phyloP scores from a whole-genome alignment of 2,113 vertebrate genomes.

The Empidonax traillii region DNA sequence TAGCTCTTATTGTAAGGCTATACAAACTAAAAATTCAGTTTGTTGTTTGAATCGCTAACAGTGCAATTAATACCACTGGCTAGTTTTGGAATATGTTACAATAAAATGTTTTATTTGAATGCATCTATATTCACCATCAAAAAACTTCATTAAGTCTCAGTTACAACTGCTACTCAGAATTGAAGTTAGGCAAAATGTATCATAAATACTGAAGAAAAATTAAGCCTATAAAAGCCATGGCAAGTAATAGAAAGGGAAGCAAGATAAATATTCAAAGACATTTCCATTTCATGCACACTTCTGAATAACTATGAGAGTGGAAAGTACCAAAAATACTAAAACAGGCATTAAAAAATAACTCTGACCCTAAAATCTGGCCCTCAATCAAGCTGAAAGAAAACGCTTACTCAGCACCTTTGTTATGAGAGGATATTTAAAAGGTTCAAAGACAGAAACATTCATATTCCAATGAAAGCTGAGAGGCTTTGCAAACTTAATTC shows the following conservation, averaged over 20 bases:
- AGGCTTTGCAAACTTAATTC: slow-evolving; percentile 23
- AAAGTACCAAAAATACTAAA: slow-evolving; percentile 42
- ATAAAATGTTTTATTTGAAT: slow-evolving; percentile 30
- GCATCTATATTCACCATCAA: neutral
- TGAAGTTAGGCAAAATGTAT: neutral
- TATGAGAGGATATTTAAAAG: slow-evolving; percentile 8
- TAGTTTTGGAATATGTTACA: neutral
- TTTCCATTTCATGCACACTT: slow-evolving; percentile 15
- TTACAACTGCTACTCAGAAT: neutral
- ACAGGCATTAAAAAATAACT: neutral
- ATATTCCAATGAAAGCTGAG: neutral
- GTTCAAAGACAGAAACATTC: slow-evolving; percentile 12
- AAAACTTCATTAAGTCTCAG: slow-evolving; percentile 27
- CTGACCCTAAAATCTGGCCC: slow-evolving; percentile 29
- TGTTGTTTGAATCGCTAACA: neutral
- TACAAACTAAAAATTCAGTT: neutral
- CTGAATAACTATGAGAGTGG: slow-evolving; percentile 1
- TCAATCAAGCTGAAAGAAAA: slow-evolving; percentile 26
- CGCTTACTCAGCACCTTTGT: neutral
- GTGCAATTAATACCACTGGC: neutral
- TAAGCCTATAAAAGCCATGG: slow-evolving; percentile 35
- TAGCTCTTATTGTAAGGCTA: neutral
- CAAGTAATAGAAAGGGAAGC: slow-evolving; percentile 16
- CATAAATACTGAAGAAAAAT: slow-evolving; percentile 43
- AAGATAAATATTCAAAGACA: slow-evolving; percentile 55